These are phyloP conservation scores for Amblyraja radiata DNA, from an alignment of 2,797 vertebrate genomes.

Conservation along the genomic window DNA sequence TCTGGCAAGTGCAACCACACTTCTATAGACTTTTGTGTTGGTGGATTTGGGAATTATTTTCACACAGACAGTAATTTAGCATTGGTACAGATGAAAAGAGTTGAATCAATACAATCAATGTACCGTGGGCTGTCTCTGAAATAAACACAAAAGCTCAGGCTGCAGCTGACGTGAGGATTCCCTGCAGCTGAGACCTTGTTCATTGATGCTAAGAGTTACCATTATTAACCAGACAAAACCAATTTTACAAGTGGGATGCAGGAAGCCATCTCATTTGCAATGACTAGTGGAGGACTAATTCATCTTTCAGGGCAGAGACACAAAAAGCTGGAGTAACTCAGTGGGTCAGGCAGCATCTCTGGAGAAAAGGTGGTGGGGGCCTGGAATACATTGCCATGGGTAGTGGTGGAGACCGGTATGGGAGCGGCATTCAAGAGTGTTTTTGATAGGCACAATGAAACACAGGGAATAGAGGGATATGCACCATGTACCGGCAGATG, in stretches of 20 bases:
- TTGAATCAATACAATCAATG: slow-evolving; percentile 25
- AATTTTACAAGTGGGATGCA: not conserved
- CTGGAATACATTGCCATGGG: too few species aligned
- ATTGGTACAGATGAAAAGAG: slow-evolving; percentile 9
- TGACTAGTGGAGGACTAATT: not conserved
- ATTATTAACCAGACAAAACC: slow-evolving; percentile 18
- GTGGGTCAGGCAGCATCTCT: too few species aligned
- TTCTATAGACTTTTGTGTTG: slow-evolving; percentile 25
- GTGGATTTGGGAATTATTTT: slow-evolving; percentile 26
- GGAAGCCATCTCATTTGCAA: not conserved
- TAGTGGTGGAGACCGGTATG: too few species aligned
- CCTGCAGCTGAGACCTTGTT: not conserved
- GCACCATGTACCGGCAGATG: too few species aligned
- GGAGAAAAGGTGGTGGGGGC: too few species aligned
- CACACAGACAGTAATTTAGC: slow-evolving; percentile 32
- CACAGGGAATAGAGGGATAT: too few species aligned
- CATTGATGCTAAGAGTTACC: not conserved
- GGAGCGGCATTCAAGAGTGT: too few species aligned
- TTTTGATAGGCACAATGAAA: too few species aligned
- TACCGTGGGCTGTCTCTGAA: not conserved
- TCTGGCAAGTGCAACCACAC: not conserved
- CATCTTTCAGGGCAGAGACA: not conserved
- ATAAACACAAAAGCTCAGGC: not conserved
- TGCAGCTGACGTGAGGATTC: not conserved
- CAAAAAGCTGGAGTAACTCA: too few species aligned